A percentile compares a stretch with the other conserved stretches of the same genome.
Conservation (phyloP, 2,888 invertebrate species). For the Drosophila cognata region DNA sequence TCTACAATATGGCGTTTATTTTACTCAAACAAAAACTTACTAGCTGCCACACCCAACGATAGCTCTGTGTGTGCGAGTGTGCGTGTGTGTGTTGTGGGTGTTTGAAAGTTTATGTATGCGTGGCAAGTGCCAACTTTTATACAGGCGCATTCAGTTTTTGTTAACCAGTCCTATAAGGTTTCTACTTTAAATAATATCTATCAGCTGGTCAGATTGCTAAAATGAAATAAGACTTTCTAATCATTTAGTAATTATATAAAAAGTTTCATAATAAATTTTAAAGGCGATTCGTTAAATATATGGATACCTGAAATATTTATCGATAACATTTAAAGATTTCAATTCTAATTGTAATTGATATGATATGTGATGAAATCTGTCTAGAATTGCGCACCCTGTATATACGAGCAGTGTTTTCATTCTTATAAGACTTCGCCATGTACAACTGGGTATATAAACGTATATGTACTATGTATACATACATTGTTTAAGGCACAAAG, state of each 20-base stretch:
- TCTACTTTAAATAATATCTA: neutral
- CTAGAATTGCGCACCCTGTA: conserved; percentile 52
- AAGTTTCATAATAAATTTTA: neutral
- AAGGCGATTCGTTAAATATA: neutral
- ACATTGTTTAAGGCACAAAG: conserved; percentile 61
- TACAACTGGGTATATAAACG: conserved; percentile 37
- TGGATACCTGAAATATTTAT: fast-evolving
- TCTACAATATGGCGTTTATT: conserved; percentile 80
- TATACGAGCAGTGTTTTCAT: conserved; percentile 11
- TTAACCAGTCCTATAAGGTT: neutral
- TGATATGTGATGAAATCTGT: neutral
- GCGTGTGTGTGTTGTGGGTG: conserved; percentile 8
- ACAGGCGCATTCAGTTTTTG: conserved; percentile 31
- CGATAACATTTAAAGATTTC: neutral
- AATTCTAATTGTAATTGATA: neutral
- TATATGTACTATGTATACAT: conserved; percentile 4
- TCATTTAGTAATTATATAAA: neutral
- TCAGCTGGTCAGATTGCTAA: neutral
- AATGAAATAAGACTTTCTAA: neutral
- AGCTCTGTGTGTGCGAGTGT: conserved; percentile 6
- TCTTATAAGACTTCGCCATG: conserved; percentile 52
- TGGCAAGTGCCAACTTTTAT: conserved; percentile 36
- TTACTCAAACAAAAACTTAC: conserved; percentile 79
- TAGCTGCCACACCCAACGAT: conserved; percentile 44
- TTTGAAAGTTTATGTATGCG: conserved; percentile 5